A percentile compares a stretch with the other conserved stretches of the same genome.
Conservation (phyloP, 1,140 invertebrate genomes). For the Leptinotarsa lineolata region DNA sequence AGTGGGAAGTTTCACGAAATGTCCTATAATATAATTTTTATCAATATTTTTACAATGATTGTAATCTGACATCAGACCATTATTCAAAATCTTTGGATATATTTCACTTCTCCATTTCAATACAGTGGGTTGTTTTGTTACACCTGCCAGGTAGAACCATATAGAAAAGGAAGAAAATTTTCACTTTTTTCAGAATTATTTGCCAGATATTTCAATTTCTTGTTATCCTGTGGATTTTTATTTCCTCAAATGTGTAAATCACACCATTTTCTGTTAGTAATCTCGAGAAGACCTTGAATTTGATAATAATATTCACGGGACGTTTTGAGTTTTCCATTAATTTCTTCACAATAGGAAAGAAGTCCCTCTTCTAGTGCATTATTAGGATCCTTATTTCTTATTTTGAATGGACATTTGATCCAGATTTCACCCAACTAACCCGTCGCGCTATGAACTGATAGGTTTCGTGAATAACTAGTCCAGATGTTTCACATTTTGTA, state of each 20-base stretch:
- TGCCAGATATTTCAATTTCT: conserved; percentile 9
- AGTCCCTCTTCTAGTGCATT: not conserved
- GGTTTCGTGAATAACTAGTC: conserved; percentile 26
- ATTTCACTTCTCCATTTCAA: not conserved
- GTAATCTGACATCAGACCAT: conserved; percentile 14
- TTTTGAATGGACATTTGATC: conserved; percentile 34
- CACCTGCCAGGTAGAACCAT: not conserved
- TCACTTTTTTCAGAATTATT: not conserved
- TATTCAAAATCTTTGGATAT: not conserved
- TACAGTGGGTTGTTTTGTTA: not conserved
- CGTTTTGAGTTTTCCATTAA: not conserved
- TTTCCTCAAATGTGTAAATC: conserved; percentile 4
- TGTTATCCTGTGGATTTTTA: not conserved
- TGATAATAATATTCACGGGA: conserved; percentile 27
- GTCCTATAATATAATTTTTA: not conserved
- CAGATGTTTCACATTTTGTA: conserved; percentile 13
- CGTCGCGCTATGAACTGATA: conserved; percentile 30
- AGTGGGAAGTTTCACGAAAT: not conserved
- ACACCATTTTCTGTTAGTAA: conserved; percentile 18
- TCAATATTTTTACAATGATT: conserved; percentile 15
- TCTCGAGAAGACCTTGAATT: conserved; percentile 27
- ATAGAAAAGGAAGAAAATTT: not conserved
- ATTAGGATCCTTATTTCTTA: conserved; percentile 11
- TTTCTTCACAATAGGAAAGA: not conserved
- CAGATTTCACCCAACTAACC: conserved; percentile 22